These are phyloP conservation scores for Probaryconus sp. DNA, from an alignment of 1,140 invertebrate species.

Conservation along the genomic window DNA sequence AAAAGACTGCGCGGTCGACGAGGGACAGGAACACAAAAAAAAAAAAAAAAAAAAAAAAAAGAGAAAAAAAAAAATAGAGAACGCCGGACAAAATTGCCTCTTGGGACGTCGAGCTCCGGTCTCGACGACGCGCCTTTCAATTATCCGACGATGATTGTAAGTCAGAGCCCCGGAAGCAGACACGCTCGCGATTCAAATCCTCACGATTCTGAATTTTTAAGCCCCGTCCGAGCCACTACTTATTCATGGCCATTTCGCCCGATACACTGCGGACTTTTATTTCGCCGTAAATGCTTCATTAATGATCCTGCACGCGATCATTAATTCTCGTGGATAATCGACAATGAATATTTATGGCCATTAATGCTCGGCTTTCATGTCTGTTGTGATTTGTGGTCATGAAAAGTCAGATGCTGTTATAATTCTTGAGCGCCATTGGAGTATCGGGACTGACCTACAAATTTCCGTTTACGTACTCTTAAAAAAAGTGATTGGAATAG, in stretches of 20 bases:
- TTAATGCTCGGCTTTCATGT: too few species aligned
- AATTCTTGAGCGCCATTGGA: too few species aligned
- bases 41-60: constrained; percentile 16
- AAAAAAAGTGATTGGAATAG: too few species aligned
- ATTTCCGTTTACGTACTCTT: too few species aligned
- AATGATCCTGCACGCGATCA: too few species aligned
- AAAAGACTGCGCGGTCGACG: neutral
- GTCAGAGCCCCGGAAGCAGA: constrained; percentile 25
- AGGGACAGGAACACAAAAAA: neutral
- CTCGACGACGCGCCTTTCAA: constrained; percentile 40
- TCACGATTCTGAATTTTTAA: constrained; percentile 38
- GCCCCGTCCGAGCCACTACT: constrained; percentile 18
- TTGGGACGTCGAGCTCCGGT: neutral
- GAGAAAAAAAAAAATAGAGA: neutral
- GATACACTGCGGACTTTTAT: neutral
- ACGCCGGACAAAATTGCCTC: constrained; percentile 24
- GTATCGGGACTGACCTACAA: too few species aligned
- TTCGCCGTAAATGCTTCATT: too few species aligned
- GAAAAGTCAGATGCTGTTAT: too few species aligned
- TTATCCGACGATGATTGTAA: constrained; percentile 50
- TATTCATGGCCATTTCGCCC: constrained; percentile 26
- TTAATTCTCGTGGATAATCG: too few species aligned
- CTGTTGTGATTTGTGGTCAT: too few species aligned
- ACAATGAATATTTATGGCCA: too few species aligned
- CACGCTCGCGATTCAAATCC: constrained; percentile 34